phyloP scores from a whole-genome alignment of 1,140 invertebrate species.

The Cotesia chilonis region DNA sequence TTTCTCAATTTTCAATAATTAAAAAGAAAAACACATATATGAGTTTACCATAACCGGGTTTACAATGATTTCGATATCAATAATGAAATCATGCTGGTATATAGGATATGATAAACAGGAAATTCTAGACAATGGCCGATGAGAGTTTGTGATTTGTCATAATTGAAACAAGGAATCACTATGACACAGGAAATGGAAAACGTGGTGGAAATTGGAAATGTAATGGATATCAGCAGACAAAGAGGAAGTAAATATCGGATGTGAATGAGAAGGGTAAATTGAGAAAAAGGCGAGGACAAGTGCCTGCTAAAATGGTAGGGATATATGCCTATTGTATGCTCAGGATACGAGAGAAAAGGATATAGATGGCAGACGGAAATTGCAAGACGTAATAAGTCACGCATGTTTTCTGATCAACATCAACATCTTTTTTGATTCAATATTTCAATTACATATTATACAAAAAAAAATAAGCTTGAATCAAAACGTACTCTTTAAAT shows the following conservation, averaged over 20 bases:
- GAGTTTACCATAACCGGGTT: too few relatives aligned
- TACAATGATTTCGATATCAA: too few relatives aligned
- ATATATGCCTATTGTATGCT: background rate
- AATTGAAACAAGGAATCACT: slow-evolving; percentile 26
- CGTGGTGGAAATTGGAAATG: slow-evolving; percentile 67
- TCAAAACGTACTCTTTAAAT: too few relatives aligned
- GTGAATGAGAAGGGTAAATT: slow-evolving; percentile 3
- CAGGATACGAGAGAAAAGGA: background rate
- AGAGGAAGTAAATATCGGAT: slow-evolving; percentile 33
- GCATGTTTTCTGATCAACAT: slow-evolving; percentile 26
- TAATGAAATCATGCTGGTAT: too few relatives aligned
- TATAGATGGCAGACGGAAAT: slow-evolving; percentile 38
- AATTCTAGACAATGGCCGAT: slow-evolving; percentile 2
- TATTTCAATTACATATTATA: background rate
- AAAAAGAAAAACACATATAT: too few relatives aligned
- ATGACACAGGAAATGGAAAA: slow-evolving; percentile 61
- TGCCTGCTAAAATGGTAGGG: slow-evolving; percentile 22
- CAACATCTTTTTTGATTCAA: slow-evolving; percentile 28
- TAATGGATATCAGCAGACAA: slow-evolving; percentile 51
- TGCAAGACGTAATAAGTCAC: slow-evolving; percentile 27
- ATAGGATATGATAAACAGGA: background rate
- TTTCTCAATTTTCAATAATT: too few relatives aligned
- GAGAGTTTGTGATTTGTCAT: slow-evolving; percentile 7
- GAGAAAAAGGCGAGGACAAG: background rate
- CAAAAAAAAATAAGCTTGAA: background rate